Percentiles rank a stretch among this genome's conserved stretches.
Evolutionary conservation across 2,113 vertebrate species (phyloP).

Genomic region (Ptyas mucosa): DNA sequence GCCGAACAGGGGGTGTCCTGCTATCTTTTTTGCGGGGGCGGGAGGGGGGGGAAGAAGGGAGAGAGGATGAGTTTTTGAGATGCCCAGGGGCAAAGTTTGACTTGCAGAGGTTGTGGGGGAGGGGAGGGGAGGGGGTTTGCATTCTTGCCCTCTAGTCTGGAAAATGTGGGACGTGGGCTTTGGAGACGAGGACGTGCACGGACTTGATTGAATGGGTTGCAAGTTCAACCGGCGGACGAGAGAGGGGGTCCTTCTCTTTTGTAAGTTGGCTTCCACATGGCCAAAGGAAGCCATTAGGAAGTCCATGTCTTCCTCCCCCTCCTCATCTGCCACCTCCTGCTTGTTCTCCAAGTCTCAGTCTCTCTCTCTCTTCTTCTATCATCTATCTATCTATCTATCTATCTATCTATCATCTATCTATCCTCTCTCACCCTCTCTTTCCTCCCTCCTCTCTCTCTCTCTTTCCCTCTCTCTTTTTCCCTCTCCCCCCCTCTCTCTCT

Average conservation of each 20-base stretch:
- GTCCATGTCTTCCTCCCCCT: neutral
- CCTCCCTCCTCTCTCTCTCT: too few relatives aligned
- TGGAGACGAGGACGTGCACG: conserved; percentile 34
- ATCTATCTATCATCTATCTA: too few relatives aligned
- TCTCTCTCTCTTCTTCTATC: too few relatives aligned
- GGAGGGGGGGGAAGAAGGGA: neutral
- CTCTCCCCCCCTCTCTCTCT: too few relatives aligned
- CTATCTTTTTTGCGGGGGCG: neutral
- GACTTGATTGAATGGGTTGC: conserved; percentile 37
- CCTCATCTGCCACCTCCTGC: neutral
- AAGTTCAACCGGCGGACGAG: neutral
- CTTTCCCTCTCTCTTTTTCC: too few relatives aligned
- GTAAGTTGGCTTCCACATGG: neutral
- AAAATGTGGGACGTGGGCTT: conserved; percentile 61
- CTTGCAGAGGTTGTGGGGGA: conserved; percentile 38
- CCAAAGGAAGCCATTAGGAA: neutral
- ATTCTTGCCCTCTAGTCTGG: conserved; percentile 16
- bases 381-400: too few relatives aligned
- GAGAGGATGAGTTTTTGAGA: conserved; percentile 23
- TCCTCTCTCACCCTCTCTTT: too few relatives aligned
- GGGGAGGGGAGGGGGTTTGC: neutral
- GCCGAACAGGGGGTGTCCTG: neutral
- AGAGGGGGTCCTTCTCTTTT: neutral
- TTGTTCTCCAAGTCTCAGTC: neutral
- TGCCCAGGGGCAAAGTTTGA: conserved; percentile 44